Evolutionary conservation across 1,140 invertebrate species (phyloP).

Genomic region (Pollicipes pollicipes): DNA sequence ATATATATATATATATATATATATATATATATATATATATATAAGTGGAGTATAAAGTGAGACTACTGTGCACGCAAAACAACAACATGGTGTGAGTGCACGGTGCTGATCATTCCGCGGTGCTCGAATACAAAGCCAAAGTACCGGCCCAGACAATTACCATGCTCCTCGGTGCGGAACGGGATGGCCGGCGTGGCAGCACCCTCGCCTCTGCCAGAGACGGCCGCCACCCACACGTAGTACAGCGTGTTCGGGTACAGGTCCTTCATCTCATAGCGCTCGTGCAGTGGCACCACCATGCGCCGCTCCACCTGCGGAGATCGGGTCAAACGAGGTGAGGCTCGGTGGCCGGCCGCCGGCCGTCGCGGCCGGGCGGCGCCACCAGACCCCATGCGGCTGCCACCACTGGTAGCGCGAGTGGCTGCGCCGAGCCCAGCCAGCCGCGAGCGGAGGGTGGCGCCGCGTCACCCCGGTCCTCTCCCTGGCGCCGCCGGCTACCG

Average conservation of each 20-base stretch:
- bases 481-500: too few relatives aligned
- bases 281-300: slow-evolving; percentile 52
- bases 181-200: slow-evolving; percentile 84
- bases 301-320: slow-evolving; percentile 40
- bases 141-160: slow-evolving; percentile 42
- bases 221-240: slow-evolving; percentile 85
- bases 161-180: slow-evolving; percentile 86
- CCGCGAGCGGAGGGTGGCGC: too few relatives aligned
- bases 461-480: too few relatives aligned
- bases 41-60: too few relatives aligned
- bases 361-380: too few relatives aligned
- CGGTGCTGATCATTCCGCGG: not conserved
- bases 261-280: slow-evolving; percentile 64
- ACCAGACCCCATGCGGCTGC: too few relatives aligned
- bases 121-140: not conserved
- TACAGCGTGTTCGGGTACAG: slow-evolving; percentile 90
- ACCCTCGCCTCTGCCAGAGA: slow-evolving; percentile 77
- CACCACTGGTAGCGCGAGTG: too few relatives aligned
- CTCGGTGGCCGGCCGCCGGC: too few relatives aligned
- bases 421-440: too few relatives aligned
- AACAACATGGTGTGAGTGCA: not conserved
- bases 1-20: too few relatives aligned
- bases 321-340: not conserved
- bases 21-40: too few relatives aligned
- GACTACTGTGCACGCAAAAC: not conserved